Evolutionary conservation across 2,113 vertebrate genomes (phyloP).

Genomic region (Copsychus sechellarum): DNA sequence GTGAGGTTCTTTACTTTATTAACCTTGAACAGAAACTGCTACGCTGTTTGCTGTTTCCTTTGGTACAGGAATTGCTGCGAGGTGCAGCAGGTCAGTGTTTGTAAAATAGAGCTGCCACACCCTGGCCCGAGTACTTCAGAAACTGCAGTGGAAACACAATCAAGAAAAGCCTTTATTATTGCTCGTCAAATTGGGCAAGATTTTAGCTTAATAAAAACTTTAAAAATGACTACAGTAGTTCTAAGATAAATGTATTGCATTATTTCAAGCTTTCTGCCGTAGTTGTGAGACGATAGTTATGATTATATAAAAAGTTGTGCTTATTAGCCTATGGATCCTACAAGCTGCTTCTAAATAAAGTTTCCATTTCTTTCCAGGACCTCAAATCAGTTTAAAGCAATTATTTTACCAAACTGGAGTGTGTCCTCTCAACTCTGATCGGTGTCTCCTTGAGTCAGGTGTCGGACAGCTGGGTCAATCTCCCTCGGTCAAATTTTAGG

Average conservation of each 20-base stretch:
- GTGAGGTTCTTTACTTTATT: conserved; percentile 74
- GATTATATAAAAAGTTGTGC: not conserved
- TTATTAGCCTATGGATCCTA: not conserved
- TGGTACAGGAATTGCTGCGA: conserved; percentile 32
- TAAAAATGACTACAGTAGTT: not conserved
- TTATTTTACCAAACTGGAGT: not conserved
- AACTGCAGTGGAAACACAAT: not conserved
- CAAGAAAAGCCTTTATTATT: not conserved
- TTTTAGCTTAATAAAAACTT: not conserved
- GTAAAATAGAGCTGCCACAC: conserved; percentile 32
- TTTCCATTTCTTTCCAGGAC: not conserved
- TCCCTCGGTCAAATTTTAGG: not conserved
- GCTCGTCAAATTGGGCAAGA: not conserved
- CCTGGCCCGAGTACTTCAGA: not conserved
- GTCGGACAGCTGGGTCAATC: not conserved
- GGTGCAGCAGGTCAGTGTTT: not conserved
- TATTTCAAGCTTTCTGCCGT: not conserved
- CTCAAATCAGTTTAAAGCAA: not conserved
- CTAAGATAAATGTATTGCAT: not conserved
- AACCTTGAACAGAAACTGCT: conserved; percentile 69
- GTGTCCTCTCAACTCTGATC: too few relatives aligned
- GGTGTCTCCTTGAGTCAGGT: rapidly evolving
- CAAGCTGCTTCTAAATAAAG: not conserved
- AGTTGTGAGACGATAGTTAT: rapidly evolving
- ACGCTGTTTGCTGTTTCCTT: conserved; percentile 76